Conservation (phyloP, 2,797 vertebrate genomes). For the Spondyliosoma cantharus region DNA sequence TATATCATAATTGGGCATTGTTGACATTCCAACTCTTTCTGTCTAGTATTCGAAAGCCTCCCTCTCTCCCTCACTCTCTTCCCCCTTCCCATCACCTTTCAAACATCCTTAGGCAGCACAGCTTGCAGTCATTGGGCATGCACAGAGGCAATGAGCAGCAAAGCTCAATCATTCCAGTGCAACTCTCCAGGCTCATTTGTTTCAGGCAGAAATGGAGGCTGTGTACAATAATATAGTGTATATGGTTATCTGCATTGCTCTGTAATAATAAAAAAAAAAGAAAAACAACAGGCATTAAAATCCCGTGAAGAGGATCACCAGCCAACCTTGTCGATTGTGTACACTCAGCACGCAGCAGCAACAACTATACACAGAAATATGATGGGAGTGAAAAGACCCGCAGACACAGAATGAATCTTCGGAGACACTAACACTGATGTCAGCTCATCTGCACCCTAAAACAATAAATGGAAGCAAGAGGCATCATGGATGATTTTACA, state of each 20-base stretch:
- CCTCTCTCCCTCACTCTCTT: neutral
- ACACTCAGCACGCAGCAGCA: conserved; percentile 46
- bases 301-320: conserved; percentile 34
- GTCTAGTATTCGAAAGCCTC: conserved; percentile 22
- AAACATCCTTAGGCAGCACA: conserved; percentile 52
- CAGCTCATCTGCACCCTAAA: conserved; percentile 70
- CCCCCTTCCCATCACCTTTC: conserved; percentile 15
- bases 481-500: conserved; percentile 77
- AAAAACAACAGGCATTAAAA: conserved; percentile 42
- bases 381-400: conserved; percentile 36
- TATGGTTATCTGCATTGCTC: conserved; percentile 36
- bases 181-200: conserved; percentile 54
- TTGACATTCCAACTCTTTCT: conserved; percentile 21
- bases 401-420: conserved; percentile 44
- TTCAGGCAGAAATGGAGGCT: conserved; percentile 45
- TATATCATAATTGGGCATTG: conserved; percentile 31
- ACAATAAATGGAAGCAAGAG: conserved; percentile 70
- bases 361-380: conserved; percentile 13
- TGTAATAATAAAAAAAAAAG: conserved; percentile 36
- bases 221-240: conserved; percentile 55
- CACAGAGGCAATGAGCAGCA: conserved; percentile 58
- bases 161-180: conserved; percentile 58
- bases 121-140: conserved; percentile 61
- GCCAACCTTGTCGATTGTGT: conserved; percentile 34
- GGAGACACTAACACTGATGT: conserved; percentile 54